Base-by-base conservation (phyloP, 1,140 invertebrate genomes). In the Tachypleus tridentatus region DNA sequence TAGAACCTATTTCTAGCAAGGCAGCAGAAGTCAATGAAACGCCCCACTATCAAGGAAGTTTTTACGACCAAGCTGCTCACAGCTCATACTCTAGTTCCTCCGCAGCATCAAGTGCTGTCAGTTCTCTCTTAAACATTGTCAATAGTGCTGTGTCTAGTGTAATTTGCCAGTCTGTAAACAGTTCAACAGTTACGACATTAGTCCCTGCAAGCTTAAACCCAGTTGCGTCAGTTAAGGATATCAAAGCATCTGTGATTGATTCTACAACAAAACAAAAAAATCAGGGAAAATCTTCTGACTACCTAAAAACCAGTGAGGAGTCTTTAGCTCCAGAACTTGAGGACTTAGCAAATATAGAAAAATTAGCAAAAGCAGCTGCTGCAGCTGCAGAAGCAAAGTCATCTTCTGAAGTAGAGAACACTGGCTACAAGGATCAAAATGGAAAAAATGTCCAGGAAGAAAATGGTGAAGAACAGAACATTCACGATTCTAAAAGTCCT, bases 1-100 rank as follows among this genome's bases (percentile, higher is more conserved):
- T 97, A 70, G 91, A 97, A 79, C 93, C 93, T 3, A 83, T 93
- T 62, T 60, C 77, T 80, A 48, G 60, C 57, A 47, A 53, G n/a
- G 9, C 29, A 62, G 59, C 60, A 50, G 5, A 67, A 52, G 49
- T 58, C 62, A 64, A 57, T 58, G 59, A 67, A 57, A 29, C 29
- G 61, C 10, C 54, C 7, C 49, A 54, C 49, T 9, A n/a, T n/a
- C 64, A 65, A 29, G 57, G 65, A 51, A 62, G 60, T 10, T 49
- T 63, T 52, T 11, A 60, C 48, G 62, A 53, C 51, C 67, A 69
- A 63, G 47, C 65, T 63, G 51, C 59, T 67, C 49, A 60, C 52
- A 67, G 29, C 53, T 67, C 65, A 8, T 67, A 51, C 59, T 54
- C 62, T 3, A 57, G 52, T 57, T 58, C 60, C 58, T 57, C 58